Evolutionary conservation across 2,797 vertebrate genomes (phyloP).

Genomic region (Melanogrammus aeglefinus): DNA sequence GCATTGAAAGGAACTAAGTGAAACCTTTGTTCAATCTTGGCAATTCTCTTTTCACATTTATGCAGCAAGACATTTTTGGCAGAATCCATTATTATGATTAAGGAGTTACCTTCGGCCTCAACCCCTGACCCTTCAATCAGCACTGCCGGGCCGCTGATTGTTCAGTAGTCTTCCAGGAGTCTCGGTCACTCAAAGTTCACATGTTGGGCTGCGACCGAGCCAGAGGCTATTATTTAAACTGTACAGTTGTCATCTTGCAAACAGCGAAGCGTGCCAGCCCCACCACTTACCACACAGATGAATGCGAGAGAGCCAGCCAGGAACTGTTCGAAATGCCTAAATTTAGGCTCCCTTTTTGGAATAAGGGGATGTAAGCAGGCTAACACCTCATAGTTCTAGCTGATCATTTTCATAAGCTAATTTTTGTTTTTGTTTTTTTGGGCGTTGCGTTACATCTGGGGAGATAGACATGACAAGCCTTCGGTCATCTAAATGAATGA

Average conservation of each 20-base stretch:
- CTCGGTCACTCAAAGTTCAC: conserved; percentile 3
- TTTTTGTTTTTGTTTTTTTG: too few species aligned
- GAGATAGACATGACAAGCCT: too few species aligned
- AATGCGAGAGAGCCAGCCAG: neutral
- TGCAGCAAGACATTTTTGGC: neutral
- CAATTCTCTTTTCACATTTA: neutral
- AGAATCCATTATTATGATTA: neutral
- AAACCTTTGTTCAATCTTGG: neutral
- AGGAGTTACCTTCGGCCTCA: neutral
- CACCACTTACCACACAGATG: neutral
- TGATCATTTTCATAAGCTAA: too few species aligned
- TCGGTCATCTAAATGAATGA: too few species aligned
- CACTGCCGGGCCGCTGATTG: neutral
- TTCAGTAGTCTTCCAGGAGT: neutral
- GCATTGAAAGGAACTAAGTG: neutral
- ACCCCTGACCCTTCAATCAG: conserved; percentile 3
- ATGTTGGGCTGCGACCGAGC: neutral
- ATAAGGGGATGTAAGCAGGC: too few species aligned
- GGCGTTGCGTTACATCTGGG: too few species aligned
- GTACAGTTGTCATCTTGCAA: neutral
- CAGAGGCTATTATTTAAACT: neutral
- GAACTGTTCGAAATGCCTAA: neutral
- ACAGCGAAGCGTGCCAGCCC: neutral
- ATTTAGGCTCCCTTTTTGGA: too few species aligned
- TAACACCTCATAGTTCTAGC: too few species aligned